Evolutionary conservation across 1,140 invertebrate species (phyloP).

Genomic region (Brachionus rubens): DNA sequence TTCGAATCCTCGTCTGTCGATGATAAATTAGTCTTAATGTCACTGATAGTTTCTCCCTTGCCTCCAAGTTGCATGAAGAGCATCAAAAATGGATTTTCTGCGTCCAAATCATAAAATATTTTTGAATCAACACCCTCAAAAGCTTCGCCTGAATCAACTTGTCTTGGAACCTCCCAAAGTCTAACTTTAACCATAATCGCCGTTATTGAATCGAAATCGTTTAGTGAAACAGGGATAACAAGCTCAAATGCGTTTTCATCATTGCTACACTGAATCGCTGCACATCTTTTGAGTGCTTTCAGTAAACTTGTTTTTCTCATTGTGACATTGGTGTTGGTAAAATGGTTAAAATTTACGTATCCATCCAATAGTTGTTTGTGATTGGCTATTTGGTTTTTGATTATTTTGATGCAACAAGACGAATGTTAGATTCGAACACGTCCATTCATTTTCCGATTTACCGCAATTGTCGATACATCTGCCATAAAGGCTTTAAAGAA

Average conservation of each 20-base stretch:
- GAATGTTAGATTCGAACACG: neutral
- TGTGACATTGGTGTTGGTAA: neutral
- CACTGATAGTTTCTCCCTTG: neutral
- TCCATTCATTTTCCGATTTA: neutral
- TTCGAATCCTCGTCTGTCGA: neutral
- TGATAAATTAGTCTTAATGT: neutral
- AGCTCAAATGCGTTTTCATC: conserved; percentile 4
- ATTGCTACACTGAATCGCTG: neutral
- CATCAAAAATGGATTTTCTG: neutral
- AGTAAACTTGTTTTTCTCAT: neutral
- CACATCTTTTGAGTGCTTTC: conserved; percentile 13
- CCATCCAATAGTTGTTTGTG: neutral
- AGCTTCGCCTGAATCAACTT: neutral
- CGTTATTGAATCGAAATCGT: neutral
- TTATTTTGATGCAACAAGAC: neutral
- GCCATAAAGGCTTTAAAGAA: neutral
- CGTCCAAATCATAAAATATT: neutral
- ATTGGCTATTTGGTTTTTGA: conserved; percentile 7
- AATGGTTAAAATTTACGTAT: conserved; percentile 17
- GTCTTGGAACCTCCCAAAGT: neutral
- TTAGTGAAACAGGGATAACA: conserved; percentile 1
- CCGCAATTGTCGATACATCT: neutral
- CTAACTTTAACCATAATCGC: conserved; percentile 21
- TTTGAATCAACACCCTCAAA: neutral
- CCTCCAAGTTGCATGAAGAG: conserved; percentile 16